These are phyloP conservation scores for Protobothrops mucrosquamatus DNA, from an alignment of 2,113 vertebrate species.

Conservation along the genomic window DNA sequence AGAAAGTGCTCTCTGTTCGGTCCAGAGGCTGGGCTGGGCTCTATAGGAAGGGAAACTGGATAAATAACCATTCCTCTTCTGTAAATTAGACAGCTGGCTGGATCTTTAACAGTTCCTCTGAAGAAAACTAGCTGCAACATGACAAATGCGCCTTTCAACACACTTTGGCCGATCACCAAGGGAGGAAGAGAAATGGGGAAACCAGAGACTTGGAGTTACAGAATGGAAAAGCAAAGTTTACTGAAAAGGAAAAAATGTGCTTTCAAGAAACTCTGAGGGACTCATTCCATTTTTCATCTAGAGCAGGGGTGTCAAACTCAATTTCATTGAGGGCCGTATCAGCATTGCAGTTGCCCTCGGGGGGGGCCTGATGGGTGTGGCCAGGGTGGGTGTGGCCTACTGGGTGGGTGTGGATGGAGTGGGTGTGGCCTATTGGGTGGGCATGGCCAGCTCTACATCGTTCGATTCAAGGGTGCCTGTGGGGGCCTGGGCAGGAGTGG, in stretches of 20 bases:
- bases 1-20: conserved; percentile 7
- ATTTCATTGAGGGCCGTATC: too few relatives aligned
- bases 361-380: too few relatives aligned
- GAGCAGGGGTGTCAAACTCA: background rate
- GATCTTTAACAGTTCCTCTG: conserved; percentile 56
- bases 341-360: too few relatives aligned
- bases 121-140: conserved; percentile 50
- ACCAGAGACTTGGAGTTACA: conserved; percentile 13
- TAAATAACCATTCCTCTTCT: conserved; percentile 54
- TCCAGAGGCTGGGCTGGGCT: conserved; percentile 43
- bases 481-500: too few relatives aligned
- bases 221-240: conserved; percentile 31
- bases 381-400: too few relatives aligned
- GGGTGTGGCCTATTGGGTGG: too few relatives aligned
- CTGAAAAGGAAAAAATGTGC: background rate
- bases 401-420: too few relatives aligned
- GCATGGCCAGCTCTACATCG: too few relatives aligned
- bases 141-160: conserved; percentile 64
- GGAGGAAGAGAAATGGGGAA: conserved; percentile 37
- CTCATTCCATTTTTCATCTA: background rate
- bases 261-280: background rate
- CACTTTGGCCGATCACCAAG: conserved; percentile 46
- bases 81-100: conserved; percentile 62
- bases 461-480: too few relatives aligned
- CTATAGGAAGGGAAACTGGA: conserved; percentile 47